Percentiles rank a stretch among this genome's conserved stretches.
Evolutionary conservation across 2,113 vertebrate species (phyloP).

Genomic region (Phyllostomus discolor): DNA sequence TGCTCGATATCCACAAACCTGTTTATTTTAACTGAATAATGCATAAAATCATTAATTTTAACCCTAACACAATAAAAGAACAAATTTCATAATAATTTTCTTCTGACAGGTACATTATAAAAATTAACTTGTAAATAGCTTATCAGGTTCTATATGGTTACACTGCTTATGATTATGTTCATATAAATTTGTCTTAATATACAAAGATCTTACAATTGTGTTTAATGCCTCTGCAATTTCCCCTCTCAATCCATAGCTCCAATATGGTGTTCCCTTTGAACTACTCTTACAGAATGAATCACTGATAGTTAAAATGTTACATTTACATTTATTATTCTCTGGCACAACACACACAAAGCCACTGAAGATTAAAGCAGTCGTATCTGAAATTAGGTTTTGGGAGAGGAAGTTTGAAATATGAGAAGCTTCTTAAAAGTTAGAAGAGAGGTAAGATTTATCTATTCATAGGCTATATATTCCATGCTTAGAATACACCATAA

Average conservation of each 20-base stretch:
- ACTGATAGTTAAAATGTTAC: conserved; percentile 80
- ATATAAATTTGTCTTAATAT: conserved; percentile 72
- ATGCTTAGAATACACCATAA: background rate
- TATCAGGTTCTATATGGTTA: conserved; percentile 50
- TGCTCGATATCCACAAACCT: background rate
- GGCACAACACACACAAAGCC: conserved; percentile 62
- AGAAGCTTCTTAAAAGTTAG: conserved; percentile 64
- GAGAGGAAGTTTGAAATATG: conserved; percentile 68
- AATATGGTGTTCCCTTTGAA: conserved; percentile 77
- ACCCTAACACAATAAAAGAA: background rate
- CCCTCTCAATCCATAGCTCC: conserved; percentile 68
- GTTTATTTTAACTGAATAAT: background rate
- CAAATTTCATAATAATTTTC: background rate
- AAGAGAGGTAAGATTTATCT: background rate
- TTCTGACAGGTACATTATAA: conserved; percentile 65
- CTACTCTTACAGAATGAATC: conserved; percentile 75
- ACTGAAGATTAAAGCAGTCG: conserved; percentile 73
- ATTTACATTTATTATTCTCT: conserved; percentile 81
- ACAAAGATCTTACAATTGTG: conserved; percentile 57
- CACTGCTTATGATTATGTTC: conserved; percentile 64
- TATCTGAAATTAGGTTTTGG: conserved; percentile 71
- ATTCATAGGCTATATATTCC: background rate
- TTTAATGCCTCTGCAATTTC: conserved; percentile 72
- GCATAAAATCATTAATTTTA: background rate
- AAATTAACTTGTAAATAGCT: conserved; percentile 66